Percentiles rank a stretch among this genome's conserved stretches.
phyloP scores from a whole-genome alignment of 2,113 vertebrate species.

The Onychostruthus taczanowskii region DNA sequence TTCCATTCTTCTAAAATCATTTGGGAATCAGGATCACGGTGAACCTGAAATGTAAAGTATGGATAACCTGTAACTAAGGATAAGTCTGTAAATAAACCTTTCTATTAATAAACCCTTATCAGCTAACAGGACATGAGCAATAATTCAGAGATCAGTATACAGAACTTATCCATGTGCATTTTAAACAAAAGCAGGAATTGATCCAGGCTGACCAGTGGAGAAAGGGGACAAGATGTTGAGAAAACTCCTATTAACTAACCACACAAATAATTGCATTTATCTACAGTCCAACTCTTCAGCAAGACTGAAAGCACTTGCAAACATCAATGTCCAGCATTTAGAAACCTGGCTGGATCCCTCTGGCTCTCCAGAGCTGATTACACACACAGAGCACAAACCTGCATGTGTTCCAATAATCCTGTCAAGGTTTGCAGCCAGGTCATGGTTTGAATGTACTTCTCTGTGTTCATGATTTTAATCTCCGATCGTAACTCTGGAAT shows the following conservation, averaged over 20 bases:
- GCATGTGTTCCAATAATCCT: conserved; percentile 92
- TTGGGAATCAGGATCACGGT: conserved; percentile 86
- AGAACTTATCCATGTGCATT: neutral
- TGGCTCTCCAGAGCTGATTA: neutral
- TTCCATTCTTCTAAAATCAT: conserved; percentile 92
- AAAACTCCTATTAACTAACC: neutral
- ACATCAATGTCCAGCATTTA: neutral
- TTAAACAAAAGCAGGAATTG: neutral
- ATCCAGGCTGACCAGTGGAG: neutral
- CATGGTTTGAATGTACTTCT: conserved; percentile 88
- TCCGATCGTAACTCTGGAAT: conserved; percentile 93
- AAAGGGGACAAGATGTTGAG: neutral
- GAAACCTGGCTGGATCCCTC: neutral
- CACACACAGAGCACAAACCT: conserved; percentile 80
- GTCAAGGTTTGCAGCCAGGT: conserved; percentile 94
- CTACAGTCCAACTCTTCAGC: neutral
- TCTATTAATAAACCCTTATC: neutral
- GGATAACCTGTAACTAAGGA: neutral
- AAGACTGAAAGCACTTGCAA: neutral
- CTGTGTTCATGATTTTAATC: conserved; percentile 96
- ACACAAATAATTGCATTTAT: neutral
- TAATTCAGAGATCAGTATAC: neutral
- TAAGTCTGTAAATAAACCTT: neutral
- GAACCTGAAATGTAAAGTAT: conserved; percentile 74
- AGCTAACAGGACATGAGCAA: neutral